These are phyloP conservation scores for Elephantulus edwardii DNA, from an alignment of 2,113 vertebrate species.

Conservation along the genomic window DNA sequence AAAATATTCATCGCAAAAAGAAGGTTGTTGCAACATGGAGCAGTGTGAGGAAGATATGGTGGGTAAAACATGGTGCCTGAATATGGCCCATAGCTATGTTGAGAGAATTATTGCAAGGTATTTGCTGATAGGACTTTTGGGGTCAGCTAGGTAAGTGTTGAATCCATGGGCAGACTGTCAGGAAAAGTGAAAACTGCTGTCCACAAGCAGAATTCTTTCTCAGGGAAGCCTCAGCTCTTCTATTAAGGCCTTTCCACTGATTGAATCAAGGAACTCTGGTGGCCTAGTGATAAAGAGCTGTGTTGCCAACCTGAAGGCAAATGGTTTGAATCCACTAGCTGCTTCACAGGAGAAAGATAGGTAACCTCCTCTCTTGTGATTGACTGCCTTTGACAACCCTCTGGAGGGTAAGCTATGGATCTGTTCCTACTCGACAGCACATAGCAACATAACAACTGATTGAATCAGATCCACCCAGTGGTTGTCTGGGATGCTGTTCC, in stretches of 20 bases:
- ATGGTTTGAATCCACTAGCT: no score
- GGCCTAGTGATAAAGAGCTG: no score
- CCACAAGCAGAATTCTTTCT: background rate
- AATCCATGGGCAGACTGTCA: background rate
- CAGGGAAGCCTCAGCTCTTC: background rate
- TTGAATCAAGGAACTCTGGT: no score
- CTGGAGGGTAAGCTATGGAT: no score
- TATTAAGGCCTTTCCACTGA: background rate
- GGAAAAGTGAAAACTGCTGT: background rate
- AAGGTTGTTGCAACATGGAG: background rate
- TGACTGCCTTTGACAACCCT: no score
- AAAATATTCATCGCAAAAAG: background rate
- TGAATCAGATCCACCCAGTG: background rate
- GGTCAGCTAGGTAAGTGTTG: background rate
- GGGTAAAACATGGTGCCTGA: background rate
- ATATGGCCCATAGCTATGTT: fast-evolving
- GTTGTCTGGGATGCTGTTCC: background rate
- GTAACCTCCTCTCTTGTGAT: no score
- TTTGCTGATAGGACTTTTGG: fast-evolving
- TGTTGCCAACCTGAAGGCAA: no score
- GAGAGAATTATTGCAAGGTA: background rate
- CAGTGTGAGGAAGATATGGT: background rate
- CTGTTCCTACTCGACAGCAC: no score
- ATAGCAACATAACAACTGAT: no score
- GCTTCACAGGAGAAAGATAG: no score